Evolutionary conservation across 2,797 vertebrate species (phyloP).

Genomic region (Catostomus latipinnis): DNA sequence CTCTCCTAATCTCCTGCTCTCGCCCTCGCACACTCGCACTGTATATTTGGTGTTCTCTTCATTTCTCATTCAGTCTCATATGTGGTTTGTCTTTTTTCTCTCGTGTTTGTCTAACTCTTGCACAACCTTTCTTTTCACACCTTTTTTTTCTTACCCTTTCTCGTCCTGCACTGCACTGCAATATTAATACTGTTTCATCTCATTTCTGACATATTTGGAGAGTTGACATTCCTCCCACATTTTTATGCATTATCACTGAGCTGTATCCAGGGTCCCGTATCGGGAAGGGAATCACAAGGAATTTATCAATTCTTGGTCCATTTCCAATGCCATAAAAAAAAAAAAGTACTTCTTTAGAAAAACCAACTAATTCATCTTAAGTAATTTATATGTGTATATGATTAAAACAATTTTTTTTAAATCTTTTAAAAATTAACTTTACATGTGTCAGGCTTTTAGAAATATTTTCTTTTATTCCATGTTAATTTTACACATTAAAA

Average conservation of each 20-base stretch:
- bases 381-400: too few species aligned
- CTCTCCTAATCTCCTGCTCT: background rate
- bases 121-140: constrained; percentile 12
- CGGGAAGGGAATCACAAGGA: background rate
- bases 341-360: too few species aligned
- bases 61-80: constrained; percentile 26
- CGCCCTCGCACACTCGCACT: background rate
- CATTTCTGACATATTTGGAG: constrained; percentile 10
- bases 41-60: constrained; percentile 37
- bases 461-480: too few species aligned
- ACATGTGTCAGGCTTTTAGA: too few species aligned
- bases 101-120: constrained; percentile 23
- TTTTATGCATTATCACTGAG: constrained; percentile 22
- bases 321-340: too few species aligned
- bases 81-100: constrained; percentile 18
- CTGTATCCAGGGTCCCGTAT: background rate
- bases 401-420: too few species aligned
- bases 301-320: too few species aligned
- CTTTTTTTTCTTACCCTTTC: constrained; percentile 7
- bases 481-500: too few species aligned
- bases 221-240: constrained; percentile 23
- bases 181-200: constrained; percentile 43
- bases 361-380: too few species aligned
- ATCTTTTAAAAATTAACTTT: too few species aligned
- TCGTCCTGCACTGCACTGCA: background rate